phyloP scores from a whole-genome alignment of 2,113 vertebrate genomes.

The Prietella phreatophila region DNA sequence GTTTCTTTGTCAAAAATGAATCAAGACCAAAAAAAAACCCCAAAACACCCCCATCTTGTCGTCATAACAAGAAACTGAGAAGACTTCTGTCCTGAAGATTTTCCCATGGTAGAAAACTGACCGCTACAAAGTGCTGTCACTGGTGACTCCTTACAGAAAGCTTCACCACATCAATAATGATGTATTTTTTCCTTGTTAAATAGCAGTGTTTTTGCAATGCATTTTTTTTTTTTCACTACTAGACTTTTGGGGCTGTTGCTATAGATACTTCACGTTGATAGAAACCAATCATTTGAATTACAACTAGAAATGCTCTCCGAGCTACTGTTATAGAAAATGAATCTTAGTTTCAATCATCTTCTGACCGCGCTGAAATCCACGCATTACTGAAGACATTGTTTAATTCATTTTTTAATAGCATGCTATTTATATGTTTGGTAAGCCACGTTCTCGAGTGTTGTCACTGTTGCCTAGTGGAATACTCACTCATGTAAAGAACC shows the following conservation, averaged over 20 bases:
- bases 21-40: neutral
- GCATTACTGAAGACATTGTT: neutral
- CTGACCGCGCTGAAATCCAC: neutral
- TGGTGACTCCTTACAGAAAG: neutral
- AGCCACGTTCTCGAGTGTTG: neutral
- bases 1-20: neutral
- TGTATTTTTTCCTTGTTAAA: neutral
- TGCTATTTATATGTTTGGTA: neutral
- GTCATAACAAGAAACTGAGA: neutral
- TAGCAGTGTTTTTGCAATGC: neutral
- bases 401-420: neutral
- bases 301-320: neutral
- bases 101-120: neutral
- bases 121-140: neutral
- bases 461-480: neutral
- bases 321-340: neutral
- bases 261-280: neutral
- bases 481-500: neutral
- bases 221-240: neutral
- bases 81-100: neutral
- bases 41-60: neutral
- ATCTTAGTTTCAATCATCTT: neutral
- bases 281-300: neutral
- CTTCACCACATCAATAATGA: neutral
- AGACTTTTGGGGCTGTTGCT: neutral